phyloP scores from a whole-genome alignment of 2,113 vertebrate genomes.

The Aleadryas rufinucha region DNA sequence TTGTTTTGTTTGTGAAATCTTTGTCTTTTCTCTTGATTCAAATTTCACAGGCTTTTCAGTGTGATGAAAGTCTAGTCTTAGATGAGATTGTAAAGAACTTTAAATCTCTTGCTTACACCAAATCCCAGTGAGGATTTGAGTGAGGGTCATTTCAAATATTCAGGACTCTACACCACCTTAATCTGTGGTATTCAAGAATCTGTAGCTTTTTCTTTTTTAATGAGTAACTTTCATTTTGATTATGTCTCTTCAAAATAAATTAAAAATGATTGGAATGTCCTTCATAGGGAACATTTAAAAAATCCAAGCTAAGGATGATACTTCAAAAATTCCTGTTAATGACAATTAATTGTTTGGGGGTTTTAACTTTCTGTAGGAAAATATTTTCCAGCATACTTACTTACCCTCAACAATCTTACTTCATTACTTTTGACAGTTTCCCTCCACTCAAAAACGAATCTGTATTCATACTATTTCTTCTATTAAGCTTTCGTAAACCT shows the following conservation, averaged over 20 bases:
- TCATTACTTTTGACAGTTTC: background rate
- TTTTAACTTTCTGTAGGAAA: background rate
- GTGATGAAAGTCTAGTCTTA: background rate
- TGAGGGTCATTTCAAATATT: background rate
- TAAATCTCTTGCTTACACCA: background rate
- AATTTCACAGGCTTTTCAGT: background rate
- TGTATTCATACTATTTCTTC: constrained; percentile 16
- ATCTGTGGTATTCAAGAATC: background rate
- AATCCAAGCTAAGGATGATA: background rate
- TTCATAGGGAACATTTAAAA: background rate
- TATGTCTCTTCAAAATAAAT: background rate
- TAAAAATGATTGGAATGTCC: background rate
- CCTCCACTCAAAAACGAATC: background rate
- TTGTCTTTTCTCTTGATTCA: background rate
- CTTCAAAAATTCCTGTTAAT: background rate
- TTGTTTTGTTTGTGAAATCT: background rate
- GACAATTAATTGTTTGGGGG: background rate
- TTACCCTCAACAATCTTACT: background rate
- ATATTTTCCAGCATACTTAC: background rate
- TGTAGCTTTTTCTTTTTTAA: background rate
- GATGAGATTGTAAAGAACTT: background rate
- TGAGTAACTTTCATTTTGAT: background rate
- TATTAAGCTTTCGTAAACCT: constrained; percentile 9
- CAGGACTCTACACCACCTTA: background rate
- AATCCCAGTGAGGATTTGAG: background rate